Base-by-base conservation (phyloP, 92 coral and sea anemone genomes). In the Hydrozoanthus gracilis region DNA sequence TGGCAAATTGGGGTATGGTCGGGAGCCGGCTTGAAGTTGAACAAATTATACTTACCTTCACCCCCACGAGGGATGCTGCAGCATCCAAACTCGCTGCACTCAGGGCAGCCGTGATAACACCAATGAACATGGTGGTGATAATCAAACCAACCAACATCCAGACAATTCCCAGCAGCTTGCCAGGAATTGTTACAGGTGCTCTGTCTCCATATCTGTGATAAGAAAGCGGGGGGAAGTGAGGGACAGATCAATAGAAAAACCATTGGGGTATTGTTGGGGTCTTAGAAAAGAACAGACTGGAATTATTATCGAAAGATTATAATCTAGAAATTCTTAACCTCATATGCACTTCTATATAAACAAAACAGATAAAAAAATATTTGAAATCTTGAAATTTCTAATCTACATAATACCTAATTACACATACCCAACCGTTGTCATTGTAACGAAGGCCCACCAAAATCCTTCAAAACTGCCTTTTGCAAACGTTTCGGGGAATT, bases 361-460 rank as follows among this genome's bases (percentile, higher is more conserved):
- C 39, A 27, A 27, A 27, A 27, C 39, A 27, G 39, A 27, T 27
- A 27, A 27, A 27, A n/a, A 27, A 27, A 27, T 27, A 27, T 27
- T 27, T 27, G 39, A 27, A 27, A 27, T 27, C 39, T n/a, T n/a
- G n/a, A n/a, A n/a, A n/a, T n/a, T n/a, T n/a, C n/a, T n/a, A n/a
- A n/a, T n/a, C n/a, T n/a, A n/a, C n/a, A n/a, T n/a, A n/a, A 27
- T 27, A 27, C 39, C 39, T 27, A 27, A 27, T 27, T 27, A 27
- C 73, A 88, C 98, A 88, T 77, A 94, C 98, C 98, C 98, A n/a
- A 94, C 98, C 6, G 98, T 94, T 76, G 98, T 94, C 98, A 94
- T 94, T 44, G 98, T 94, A 65, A 93, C 88, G 71, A 94, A 94
- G 7, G 98, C 98, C 98, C 98, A 94, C 98, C 98, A 94, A 86